Evolutionary conservation across 2,797 vertebrate genomes (phyloP).

Genomic region (Channallabes apus): DNA sequence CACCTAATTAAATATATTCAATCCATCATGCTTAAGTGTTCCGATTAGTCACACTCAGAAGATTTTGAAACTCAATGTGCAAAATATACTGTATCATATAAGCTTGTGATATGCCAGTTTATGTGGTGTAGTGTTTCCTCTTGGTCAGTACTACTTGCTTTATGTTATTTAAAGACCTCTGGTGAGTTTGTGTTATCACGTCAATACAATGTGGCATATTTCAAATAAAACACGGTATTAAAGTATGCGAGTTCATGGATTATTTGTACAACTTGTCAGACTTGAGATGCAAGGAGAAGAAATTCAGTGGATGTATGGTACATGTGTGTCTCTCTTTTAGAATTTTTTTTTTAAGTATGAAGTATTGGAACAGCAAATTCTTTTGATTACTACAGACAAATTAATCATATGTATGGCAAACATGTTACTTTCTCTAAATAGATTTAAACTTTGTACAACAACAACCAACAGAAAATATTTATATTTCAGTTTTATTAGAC

Average conservation of each 20-base stretch:
- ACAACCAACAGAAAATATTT: background rate
- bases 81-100: background rate
- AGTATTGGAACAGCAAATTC: background rate
- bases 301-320: background rate
- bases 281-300: background rate
- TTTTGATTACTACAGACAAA: background rate
- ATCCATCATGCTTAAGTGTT: background rate
- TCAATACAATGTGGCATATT: conserved; percentile 2
- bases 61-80: background rate
- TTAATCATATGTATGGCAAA: background rate
- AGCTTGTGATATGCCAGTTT: background rate
- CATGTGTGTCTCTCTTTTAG: background rate
- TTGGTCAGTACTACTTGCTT: background rate
- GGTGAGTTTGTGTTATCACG: background rate
- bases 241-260: background rate
- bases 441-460: background rate
- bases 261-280: background rate
- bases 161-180: background rate
- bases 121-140: background rate
- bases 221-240: conserved; percentile 12
- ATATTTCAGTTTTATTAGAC: background rate
- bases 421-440: no score
- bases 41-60: background rate
- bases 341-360: background rate
- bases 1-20: background rate